A percentile compares a stretch with the other conserved stretches of the same genome.
Conservation (phyloP, 2,113 vertebrate species). For the Cisticola juncidis region DNA sequence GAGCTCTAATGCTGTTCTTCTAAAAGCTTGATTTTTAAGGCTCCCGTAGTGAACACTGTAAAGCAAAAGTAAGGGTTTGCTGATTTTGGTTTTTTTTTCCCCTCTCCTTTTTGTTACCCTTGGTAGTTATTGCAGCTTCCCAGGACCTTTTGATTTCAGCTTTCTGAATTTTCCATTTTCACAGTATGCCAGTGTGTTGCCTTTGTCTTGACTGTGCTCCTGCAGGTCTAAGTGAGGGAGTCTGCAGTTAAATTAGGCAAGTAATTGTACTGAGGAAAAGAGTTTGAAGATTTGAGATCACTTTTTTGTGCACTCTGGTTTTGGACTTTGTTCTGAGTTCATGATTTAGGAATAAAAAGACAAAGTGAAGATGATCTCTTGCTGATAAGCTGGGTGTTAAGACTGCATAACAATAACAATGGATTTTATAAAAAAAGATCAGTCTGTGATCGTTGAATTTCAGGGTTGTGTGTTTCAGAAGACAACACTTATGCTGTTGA, state of each 20-base stretch:
- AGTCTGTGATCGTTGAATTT: background rate
- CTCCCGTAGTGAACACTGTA: background rate
- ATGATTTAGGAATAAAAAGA: background rate
- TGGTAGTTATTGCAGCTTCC: background rate
- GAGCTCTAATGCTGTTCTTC: background rate
- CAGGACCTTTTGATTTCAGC: background rate
- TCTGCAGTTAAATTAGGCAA: background rate
- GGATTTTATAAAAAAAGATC: background rate
- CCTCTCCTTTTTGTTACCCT: background rate
- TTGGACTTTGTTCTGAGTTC: background rate
- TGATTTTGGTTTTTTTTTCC: accelerated
- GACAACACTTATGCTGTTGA: background rate
- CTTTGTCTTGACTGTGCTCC: background rate
- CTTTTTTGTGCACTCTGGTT: accelerated
- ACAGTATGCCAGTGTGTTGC: background rate
- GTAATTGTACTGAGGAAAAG: background rate
- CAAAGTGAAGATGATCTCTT: background rate
- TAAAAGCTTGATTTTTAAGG: background rate
- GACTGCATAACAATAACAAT: background rate
- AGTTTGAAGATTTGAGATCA: background rate
- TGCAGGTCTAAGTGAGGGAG: background rate
- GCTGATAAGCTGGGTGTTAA: background rate
- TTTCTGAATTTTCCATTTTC: background rate
- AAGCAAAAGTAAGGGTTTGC: background rate
- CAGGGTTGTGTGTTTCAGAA: background rate